Base-by-base conservation (phyloP, 2,888 invertebrate species). In the Amblyjoppa fuscipennis region DNA sequence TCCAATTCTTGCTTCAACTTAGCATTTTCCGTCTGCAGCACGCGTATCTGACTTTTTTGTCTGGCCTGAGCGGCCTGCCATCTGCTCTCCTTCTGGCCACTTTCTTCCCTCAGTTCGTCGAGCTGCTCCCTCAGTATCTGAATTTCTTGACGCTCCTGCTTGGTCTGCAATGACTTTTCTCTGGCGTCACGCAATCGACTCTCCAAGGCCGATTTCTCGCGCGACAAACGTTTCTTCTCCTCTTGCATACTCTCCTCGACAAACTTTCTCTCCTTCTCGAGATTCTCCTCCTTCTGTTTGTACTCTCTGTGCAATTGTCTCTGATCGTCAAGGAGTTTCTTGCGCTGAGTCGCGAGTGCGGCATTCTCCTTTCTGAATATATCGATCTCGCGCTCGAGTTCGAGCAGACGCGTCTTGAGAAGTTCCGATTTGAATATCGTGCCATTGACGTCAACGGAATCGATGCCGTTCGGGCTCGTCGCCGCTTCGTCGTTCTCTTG, bases 41-140 rank as follows among this genome's bases (percentile, higher is more conserved):
- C 95, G 92, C 97, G 96, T 41, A 97, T 94, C 93, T 97, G 97
- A 87, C 96, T 97, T 28, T 97, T 95, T 11, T 97, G 95, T 87
- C 97, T 95, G 0, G 97, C 97, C 91, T 97, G 97, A 0, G 96
- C 95, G 0, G 97, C 96, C 5, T 96, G 96, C 91, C 96, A 96
- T 90, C 96, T 96, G 20, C 96, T 96, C 89, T 98, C 97, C 94
- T 97, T 97, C n/a, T 96, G 92, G 91, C 96, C 96, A 25, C 97
- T 94, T 88, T 97, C 96, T 86, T 96, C 96, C 92, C 96, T 96
- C 0, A 97, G 93, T 66, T 96, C 95, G 77, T 95, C 95, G 51
- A 97, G 93, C 93, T 97, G 96, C 81, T 96, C 95, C 89, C 96
- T 97, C 9, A 97, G 93, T 85, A 95, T 95, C 0, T 95, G 93